phyloP scores from a whole-genome alignment of 64 coral and sea anemone species.

The Stichodactyla mertensii region DNA sequence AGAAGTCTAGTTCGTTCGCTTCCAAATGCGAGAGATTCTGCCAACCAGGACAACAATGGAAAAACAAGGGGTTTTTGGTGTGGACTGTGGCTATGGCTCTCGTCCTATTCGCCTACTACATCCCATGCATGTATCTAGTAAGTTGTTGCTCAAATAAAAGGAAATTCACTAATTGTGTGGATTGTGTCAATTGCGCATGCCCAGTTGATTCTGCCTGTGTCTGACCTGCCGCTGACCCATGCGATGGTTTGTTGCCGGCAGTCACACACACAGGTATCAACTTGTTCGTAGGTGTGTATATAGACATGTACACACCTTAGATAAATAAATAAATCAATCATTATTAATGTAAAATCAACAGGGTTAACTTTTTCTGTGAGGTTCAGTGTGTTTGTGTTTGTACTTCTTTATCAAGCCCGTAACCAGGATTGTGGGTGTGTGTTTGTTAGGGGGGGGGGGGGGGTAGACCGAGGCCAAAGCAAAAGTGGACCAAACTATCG shows the following conservation, averaged over 20 bases:
- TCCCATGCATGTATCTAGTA: conserved; percentile 75
- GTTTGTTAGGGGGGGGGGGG: too few species aligned
- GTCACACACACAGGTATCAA: too few species aligned
- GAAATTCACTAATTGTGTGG: neutral
- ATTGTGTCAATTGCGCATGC: neutral
- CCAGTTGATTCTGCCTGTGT: neutral
- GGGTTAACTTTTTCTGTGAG: neutral
- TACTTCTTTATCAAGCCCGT: neutral
- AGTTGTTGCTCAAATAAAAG: conserved; percentile 5
- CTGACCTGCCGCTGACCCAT: neutral
- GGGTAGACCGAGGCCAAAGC: too few species aligned
- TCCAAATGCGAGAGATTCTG: neutral
- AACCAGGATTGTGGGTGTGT: too few species aligned
- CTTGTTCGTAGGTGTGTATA: neutral
- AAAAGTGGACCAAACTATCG: too few species aligned
- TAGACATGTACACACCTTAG: too few species aligned
- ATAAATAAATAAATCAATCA: neutral
- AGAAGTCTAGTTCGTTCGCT: neutral
- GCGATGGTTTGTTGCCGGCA: too few species aligned
- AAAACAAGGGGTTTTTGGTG: conserved; percentile 71
- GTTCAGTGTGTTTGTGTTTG: neutral
- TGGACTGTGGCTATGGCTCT: conserved; percentile 61
- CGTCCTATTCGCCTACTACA: conserved; percentile 67
- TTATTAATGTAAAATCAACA: neutral
- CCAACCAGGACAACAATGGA: conserved; percentile 36